Evolutionary conservation across 2,888 invertebrate genomes (phyloP).

Genomic region (Phania funesta): DNA sequence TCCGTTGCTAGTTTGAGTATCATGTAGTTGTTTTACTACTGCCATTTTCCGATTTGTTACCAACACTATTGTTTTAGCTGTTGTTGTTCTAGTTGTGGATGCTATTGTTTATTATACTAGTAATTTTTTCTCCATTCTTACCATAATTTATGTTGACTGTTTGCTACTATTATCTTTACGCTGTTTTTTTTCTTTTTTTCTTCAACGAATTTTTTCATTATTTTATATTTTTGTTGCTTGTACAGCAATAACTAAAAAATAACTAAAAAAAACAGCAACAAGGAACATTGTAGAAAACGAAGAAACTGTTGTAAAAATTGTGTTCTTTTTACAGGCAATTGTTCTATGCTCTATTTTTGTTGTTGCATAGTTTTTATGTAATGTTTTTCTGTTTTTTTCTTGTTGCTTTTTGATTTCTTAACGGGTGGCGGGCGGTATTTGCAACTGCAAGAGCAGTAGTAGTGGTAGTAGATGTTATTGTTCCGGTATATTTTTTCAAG

Average conservation of each 20-base stretch:
- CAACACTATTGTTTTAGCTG: constrained; percentile 56
- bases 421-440: constrained; percentile 44
- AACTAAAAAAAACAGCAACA: constrained; percentile 15
- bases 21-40: constrained; percentile 17
- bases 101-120: constrained; percentile 54
- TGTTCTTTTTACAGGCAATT: constrained; percentile 63
- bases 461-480: constrained; percentile 22
- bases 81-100: constrained; percentile 59
- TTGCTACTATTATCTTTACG: constrained; percentile 61
- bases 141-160: constrained; percentile 68
- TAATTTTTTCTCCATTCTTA: constrained; percentile 59
- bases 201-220: constrained; percentile 34
- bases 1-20: constrained; percentile 33
- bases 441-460: constrained; percentile 1
- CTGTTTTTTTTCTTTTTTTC: not conserved
- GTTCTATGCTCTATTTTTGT: constrained; percentile 54
- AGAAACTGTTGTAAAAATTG: constrained; percentile 45
- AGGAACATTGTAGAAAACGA: constrained; percentile 10
- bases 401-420: constrained; percentile 32
- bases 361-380: constrained; percentile 35
- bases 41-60: constrained; percentile 54
- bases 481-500: constrained; percentile 4
- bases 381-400: constrained; percentile 7
- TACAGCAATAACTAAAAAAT: constrained; percentile 36
- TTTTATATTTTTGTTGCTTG: constrained; percentile 44